Percentiles rank a stretch among this genome's conserved stretches.
These are phyloP conservation scores for Sebastes iracundus DNA, from an alignment of 2,797 vertebrate species.

Conservation along the genomic window DNA sequence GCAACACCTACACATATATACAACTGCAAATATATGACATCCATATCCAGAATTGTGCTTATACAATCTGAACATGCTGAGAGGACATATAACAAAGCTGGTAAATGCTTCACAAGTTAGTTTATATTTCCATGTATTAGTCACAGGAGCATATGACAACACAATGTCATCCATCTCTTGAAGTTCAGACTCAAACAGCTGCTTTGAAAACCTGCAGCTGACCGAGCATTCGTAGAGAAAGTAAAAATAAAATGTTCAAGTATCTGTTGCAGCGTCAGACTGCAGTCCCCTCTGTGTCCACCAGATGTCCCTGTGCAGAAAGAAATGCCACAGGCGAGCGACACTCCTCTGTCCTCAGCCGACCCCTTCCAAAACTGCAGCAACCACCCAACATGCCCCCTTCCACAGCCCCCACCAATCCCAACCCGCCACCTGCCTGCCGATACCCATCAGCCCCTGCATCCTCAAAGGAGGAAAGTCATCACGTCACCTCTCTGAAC, in stretches of 20 bases:
- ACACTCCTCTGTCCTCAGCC: constrained; percentile 73
- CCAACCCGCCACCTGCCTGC: not conserved
- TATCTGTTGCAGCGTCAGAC: not conserved
- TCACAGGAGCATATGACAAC: not conserved
- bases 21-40: not conserved
- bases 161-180: not conserved
- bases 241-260: fast-evolving
- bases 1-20: not conserved
- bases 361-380: constrained; percentile 63
- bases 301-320: constrained; percentile 77
- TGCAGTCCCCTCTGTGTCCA: constrained; percentile 56
- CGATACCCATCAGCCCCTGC: constrained; percentile 33
- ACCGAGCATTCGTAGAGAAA: not conserved
- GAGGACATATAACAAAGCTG: not conserved
- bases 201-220: not conserved
- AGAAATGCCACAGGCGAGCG: constrained; percentile 52
- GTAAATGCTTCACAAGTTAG: too few species aligned
- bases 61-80: not conserved
- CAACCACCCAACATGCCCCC: constrained; percentile 1
- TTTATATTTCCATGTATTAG: not conserved
- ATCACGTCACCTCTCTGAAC: constrained; percentile 22
- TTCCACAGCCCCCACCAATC: not conserved
- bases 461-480: not conserved
- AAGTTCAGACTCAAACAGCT: not conserved
- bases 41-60: fast-evolving